Base-by-base conservation (phyloP, 1,140 invertebrate species). In the Leptopilina clavipes region DNA sequence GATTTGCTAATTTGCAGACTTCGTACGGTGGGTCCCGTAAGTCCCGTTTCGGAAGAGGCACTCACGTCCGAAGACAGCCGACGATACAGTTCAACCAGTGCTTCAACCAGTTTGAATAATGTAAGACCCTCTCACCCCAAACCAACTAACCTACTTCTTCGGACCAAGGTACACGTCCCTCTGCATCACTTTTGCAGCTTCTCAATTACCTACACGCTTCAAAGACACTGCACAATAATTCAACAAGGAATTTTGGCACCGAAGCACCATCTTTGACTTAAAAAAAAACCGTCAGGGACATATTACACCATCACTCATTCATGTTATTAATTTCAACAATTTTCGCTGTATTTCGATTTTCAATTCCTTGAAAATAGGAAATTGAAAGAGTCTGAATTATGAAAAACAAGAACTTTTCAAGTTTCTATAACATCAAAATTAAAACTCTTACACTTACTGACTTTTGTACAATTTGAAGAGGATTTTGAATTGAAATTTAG, bases 91-190 rank as follows among this genome's bases (percentile, higher is more conserved):
- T 81, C 54, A 40, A 83, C 83, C 18, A 83, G 81, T 73, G 78
- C 83, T 76, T 86, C 86, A 37, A 84, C 79, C 79, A 87, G 86
- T 82, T 79, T 84, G 77, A 87, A 84, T 84, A 87, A 86, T 79
- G 87, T 88, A 86, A 87, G 87, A 82, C 77, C 78, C 78, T 71
- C 85, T 80, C 80, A 81, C 75, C 78, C 82, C 78, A 85, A 85
- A 83, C 56, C 81, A 80, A 84, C 80, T 83, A 84, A 72, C 78
- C 74, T 37, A 71, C 80, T 83, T 79, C 81, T 85, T 74, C 82
- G 79, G 79, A 80, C 74, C 73, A 84, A 86, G 85, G 83, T 85
- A 86, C 74, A 59, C 79, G 71, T 75, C 73, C 72, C 74, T 78
- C 74, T 79, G 59, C 59, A 31, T 65, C 59, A 65, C 11, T 31